phyloP scores from a whole-genome alignment of 2,797 vertebrate species.

The Melanotaenia nigrans region DNA sequence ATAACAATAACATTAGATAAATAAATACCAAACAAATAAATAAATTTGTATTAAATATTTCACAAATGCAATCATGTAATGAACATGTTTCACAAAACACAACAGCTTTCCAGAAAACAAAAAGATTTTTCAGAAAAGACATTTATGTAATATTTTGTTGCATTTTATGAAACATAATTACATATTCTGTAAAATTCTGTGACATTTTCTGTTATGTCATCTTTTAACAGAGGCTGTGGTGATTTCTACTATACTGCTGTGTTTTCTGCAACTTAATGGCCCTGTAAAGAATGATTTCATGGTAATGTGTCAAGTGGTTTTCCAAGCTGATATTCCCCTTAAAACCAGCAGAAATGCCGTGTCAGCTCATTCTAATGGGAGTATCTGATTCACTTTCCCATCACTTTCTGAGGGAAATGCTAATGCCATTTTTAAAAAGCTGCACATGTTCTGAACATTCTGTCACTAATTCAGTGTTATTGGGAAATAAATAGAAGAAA shows the following conservation, averaged over 20 bases:
- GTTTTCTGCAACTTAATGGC: too few species aligned
- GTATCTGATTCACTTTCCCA: neutral
- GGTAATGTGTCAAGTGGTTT: too few species aligned
- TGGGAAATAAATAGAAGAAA: too few species aligned
- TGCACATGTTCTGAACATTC: too few species aligned
- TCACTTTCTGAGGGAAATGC: too few species aligned
- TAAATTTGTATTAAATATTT: neutral
- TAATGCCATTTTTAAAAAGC: too few species aligned
- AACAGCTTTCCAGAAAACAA: neutral
- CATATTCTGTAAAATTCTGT: too few species aligned
- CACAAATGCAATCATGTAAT: neutral
- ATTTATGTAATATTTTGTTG: neutral
- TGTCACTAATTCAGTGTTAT: too few species aligned
- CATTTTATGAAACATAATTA: too few species aligned
- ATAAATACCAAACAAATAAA: neutral
- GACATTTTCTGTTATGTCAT: neutral
- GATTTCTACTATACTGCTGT: too few species aligned
- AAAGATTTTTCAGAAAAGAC: neutral
- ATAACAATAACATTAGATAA: neutral
- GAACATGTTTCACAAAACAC: neutral
- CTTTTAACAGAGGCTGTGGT: neutral
- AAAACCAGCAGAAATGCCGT: neutral
- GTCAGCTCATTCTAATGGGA: neutral
- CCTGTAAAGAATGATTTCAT: too few species aligned
- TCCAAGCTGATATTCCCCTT: too few species aligned